Evolutionary conservation across 2,888 invertebrate species (phyloP).

Genomic region (Anoncus sp.): DNA sequence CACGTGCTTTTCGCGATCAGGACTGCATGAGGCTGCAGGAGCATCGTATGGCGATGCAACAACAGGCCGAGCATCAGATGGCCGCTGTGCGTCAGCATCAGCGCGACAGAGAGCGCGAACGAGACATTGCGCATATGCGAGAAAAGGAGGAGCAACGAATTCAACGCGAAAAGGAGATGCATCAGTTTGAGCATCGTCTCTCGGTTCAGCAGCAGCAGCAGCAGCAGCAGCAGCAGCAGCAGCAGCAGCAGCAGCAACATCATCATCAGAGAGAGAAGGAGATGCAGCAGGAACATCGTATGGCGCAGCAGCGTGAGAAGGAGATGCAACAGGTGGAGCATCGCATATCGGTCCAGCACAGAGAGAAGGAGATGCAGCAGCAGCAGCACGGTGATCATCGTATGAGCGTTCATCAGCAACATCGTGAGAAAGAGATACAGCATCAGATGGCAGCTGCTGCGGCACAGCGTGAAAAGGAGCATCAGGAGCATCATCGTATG

Average conservation of each 20-base stretch:
- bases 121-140: constrained; percentile 75
- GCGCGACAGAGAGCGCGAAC: constrained; percentile 76
- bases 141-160: constrained; percentile 78
- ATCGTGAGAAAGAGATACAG: constrained; percentile 80
- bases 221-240: constrained; percentile 68
- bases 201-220: constrained; percentile 74
- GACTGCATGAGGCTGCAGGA: constrained; percentile 83
- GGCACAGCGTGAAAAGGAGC: constrained; percentile 79
- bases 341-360: constrained; percentile 63
- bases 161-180: constrained; percentile 80
- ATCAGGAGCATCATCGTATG: constrained; percentile 77
- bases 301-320: constrained; percentile 70
- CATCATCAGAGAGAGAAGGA: constrained; percentile 77
- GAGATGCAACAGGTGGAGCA: constrained; percentile 66
- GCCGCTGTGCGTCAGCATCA: constrained; percentile 75
- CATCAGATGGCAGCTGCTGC: constrained; percentile 77
- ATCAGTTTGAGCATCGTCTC: constrained; percentile 73
- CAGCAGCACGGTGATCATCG: constrained; percentile 69
- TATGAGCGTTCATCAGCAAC: constrained; percentile 72
- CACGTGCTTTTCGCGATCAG: constrained; percentile 83
- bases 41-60: constrained; percentile 77
- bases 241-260: constrained; percentile 48
- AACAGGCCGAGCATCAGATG: constrained; percentile 78
- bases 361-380: constrained; percentile 73
- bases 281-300: constrained; percentile 73